A percentile compares a stretch with the other conserved stretches of the same genome.
Conservation (phyloP, 2,797 vertebrate species). For the Rhyacichthys aspro region DNA sequence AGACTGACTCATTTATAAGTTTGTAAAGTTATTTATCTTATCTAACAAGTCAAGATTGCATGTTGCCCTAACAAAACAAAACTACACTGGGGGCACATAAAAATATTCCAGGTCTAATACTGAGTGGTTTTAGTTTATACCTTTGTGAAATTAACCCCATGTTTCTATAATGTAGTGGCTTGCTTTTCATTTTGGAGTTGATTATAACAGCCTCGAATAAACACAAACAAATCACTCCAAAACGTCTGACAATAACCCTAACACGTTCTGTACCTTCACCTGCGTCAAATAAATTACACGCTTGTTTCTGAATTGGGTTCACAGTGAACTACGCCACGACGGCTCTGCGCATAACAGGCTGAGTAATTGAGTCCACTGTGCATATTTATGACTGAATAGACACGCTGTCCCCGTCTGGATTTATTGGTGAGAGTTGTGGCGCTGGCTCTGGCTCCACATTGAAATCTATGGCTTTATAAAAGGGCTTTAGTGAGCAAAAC, state of each 20-base stretch:
- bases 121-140: too few species aligned
- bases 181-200: conserved; percentile 40
- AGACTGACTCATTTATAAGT: too few species aligned
- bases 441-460: conserved; percentile 45
- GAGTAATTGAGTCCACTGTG: conserved; percentile 68
- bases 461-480: conserved; percentile 73
- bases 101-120: too few species aligned
- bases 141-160: conserved; percentile 9
- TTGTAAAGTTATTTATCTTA: too few species aligned
- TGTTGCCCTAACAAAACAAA: too few species aligned
- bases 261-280: conserved; percentile 35
- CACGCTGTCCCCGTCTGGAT: conserved; percentile 53
- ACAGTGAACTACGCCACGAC: conserved; percentile 35
- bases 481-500: conserved; percentile 64
- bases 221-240: conserved; percentile 41
- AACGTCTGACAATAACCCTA: conserved; percentile 32
- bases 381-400: conserved; percentile 76
- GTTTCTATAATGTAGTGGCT: conserved; percentile 9
- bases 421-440: conserved; percentile 63
- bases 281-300: conserved; percentile 57
- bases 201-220: conserved; percentile 21
- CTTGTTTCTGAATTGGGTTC: conserved; percentile 44
- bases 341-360: conserved; percentile 43
- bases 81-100: too few species aligned
- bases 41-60: too few species aligned